A percentile compares a stretch with the other conserved stretches of the same genome.
Conservation (phyloP, 2,888 invertebrate genomes). For the Craniophora ligustri region DNA sequence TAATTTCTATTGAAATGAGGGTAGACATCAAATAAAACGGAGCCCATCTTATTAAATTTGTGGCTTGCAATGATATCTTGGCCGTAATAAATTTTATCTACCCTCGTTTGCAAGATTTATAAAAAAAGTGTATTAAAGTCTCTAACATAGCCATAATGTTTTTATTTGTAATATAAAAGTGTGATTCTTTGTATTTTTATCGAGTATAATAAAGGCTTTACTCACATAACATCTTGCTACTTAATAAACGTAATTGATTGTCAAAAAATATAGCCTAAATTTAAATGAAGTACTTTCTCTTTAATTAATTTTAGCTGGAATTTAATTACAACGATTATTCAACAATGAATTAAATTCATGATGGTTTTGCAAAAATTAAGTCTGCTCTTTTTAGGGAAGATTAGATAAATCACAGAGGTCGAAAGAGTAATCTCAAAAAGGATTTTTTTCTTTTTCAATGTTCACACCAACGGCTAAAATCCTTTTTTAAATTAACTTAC, state of each 20-base stretch:
- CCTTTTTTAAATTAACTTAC: too few species aligned
- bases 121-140: constrained; percentile 21
- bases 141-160: constrained; percentile 19
- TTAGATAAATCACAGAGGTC: too few species aligned
- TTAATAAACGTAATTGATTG: constrained; percentile 1
- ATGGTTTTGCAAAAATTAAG: too few species aligned
- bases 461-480: too few species aligned
- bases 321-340: too few species aligned
- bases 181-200: constrained; percentile 27
- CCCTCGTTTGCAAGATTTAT: constrained; percentile 28
- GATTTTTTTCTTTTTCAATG: too few species aligned
- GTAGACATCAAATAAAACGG: constrained; percentile 12
- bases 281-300: too few species aligned
- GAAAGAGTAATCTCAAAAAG: too few species aligned
- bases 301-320: too few species aligned
- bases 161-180: constrained; percentile 42
- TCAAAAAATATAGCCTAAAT: too few species aligned
- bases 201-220: constrained; percentile 8
- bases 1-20: constrained; percentile 17
- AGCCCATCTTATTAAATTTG: constrained; percentile 23
- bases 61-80: constrained; percentile 31
- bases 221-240: constrained; percentile 9
- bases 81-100: constrained; percentile 26
- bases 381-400: too few species aligned
- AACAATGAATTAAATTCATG: too few species aligned